A percentile compares a stretch with the other conserved stretches of the same genome.
These are phyloP conservation scores for Bos taurus DNA, from an alignment of 2,113 vertebrate species.

Conservation along the genomic window DNA sequence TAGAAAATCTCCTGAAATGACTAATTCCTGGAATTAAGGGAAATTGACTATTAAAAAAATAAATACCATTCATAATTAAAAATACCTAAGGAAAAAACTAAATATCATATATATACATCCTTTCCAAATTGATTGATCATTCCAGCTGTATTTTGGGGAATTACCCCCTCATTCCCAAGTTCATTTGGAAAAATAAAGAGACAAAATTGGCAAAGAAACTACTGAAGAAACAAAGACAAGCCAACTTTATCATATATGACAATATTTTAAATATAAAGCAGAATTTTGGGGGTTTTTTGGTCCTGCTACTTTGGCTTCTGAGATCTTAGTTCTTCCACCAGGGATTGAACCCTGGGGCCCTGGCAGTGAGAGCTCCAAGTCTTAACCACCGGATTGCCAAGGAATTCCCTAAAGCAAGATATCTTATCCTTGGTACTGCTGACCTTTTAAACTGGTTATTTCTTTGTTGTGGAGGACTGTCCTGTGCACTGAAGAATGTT, in stretches of 20 bases:
- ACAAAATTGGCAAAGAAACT: conserved; percentile 3
- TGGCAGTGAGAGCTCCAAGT: background rate
- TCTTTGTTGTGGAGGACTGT: background rate
- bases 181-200: background rate
- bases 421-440: background rate
- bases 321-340: background rate
- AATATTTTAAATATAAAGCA: background rate
- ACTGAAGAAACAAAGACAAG: background rate
- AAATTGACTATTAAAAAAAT: conserved; percentile 10
- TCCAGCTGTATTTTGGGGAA: background rate
- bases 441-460: background rate
- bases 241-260: background rate
- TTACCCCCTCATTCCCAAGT: background rate
- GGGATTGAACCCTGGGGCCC: background rate
- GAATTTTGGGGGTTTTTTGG: background rate
- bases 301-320: background rate
- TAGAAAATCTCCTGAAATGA: background rate
- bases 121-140: background rate
- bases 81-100: background rate
- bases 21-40: background rate
- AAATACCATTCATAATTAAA: background rate
- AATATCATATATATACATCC: background rate
- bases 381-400: background rate
- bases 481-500: background rate
- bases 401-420: background rate